phyloP scores from a whole-genome alignment of 2,797 vertebrate genomes.

The Halcyon badia region DNA sequence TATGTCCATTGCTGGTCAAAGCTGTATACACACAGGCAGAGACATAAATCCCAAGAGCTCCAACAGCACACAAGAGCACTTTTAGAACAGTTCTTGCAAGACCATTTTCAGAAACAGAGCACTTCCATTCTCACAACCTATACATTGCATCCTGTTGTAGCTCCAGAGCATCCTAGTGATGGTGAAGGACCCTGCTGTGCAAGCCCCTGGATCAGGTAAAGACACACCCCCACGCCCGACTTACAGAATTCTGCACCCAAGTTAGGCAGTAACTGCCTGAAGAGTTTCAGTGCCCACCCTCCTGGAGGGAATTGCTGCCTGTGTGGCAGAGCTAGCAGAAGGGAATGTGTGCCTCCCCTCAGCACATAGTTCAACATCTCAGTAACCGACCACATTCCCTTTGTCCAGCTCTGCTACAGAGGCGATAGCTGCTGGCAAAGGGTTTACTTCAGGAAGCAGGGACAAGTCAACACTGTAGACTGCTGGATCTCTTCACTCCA shows the following conservation, averaged over 20 bases:
- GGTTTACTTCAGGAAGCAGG: rapidly evolving
- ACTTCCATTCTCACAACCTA: not conserved
- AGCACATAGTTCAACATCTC: rapidly evolving
- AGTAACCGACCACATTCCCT: not conserved
- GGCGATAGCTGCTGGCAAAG: not conserved
- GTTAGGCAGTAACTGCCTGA: rapidly evolving
- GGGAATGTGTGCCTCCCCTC: rapidly evolving
- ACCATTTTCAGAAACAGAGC: not conserved
- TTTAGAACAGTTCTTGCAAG: not conserved
- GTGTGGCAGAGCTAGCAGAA: not conserved
- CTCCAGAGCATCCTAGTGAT: rapidly evolving
- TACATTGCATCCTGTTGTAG: not conserved
- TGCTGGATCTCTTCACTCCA: not conserved
- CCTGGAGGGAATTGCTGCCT: not conserved
- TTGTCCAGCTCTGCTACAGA: not conserved
- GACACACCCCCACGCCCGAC: not conserved
- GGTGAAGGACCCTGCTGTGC: not conserved
- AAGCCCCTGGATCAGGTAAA: rapidly evolving
- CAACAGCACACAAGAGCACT: not conserved
- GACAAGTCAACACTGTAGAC: rapidly evolving
- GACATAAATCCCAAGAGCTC: not conserved
- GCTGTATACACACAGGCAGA: not conserved
- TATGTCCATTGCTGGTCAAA: not conserved
- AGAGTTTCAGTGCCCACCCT: rapidly evolving
- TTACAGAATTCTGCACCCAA: not conserved